A percentile compares a stretch with the other conserved stretches of the same genome.
These are phyloP conservation scores for Sebastes baramenuke DNA, from an alignment of 2,797 vertebrate genomes.

Conservation along the genomic window DNA sequence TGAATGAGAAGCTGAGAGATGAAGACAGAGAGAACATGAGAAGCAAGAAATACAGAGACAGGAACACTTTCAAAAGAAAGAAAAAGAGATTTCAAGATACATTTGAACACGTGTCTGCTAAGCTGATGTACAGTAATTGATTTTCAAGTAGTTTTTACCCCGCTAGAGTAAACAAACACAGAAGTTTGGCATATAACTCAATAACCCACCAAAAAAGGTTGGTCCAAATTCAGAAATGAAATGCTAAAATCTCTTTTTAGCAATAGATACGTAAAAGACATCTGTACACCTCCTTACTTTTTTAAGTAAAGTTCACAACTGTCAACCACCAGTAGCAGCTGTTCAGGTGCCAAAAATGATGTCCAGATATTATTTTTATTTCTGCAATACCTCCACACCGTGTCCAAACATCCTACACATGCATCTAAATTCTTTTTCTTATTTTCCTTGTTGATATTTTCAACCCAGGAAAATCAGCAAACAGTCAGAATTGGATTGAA, in stretches of 20 bases:
- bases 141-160: neutral
- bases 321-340: neutral
- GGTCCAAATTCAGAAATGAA: neutral
- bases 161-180: neutral
- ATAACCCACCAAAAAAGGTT: neutral
- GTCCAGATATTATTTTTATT: neutral
- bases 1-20: conserved; percentile 51
- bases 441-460: neutral
- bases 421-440: neutral
- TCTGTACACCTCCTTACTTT: neutral
- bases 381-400: neutral
- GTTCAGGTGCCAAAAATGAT: neutral
- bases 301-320: neutral
- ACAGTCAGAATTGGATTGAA: neutral
- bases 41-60: neutral
- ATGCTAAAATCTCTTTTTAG: neutral
- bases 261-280: neutral
- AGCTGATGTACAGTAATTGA: neutral
- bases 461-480: neutral
- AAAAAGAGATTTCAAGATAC: neutral
- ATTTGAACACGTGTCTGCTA: neutral
- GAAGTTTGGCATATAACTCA: neutral
- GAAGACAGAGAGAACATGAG: conserved; percentile 6
- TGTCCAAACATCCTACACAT: neutral
- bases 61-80: neutral